A percentile compares a stretch with the other conserved stretches of the same genome.
Evolutionary conservation across 2,113 vertebrate genomes (phyloP).

Genomic region (Spilogale gracilis): DNA sequence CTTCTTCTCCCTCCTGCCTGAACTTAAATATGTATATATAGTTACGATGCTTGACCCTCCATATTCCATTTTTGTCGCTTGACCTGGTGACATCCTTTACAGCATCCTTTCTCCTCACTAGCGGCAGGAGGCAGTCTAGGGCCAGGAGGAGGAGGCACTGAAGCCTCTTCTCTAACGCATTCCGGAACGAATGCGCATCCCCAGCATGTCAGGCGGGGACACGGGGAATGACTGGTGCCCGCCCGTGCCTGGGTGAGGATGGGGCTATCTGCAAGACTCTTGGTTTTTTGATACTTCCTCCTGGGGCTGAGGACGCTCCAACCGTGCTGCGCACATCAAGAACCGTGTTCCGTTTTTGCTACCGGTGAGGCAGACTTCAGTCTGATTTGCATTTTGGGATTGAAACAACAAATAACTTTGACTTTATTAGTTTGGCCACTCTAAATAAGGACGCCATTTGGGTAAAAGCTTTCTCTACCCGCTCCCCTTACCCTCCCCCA

Average conservation of each 20-base stretch:
- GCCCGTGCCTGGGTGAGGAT: not conserved
- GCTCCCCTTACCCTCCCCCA: accelerated
- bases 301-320: not conserved
- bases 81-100: accelerated
- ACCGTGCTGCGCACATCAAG: not conserved
- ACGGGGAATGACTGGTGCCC: not conserved
- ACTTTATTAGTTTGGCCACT: not conserved
- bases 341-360: not conserved
- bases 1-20: not conserved
- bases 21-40: not conserved
- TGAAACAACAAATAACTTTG: not conserved
- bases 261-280: not conserved
- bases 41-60: not conserved
- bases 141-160: not conserved
- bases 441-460: not conserved
- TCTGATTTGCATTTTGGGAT: not conserved
- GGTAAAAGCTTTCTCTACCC: not conserved
- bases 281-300: not conserved
- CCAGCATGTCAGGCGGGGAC: not conserved
- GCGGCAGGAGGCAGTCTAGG: not conserved
- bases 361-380: not conserved
- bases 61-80: not conserved
- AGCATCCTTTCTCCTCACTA: too few relatives aligned
- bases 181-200: not conserved
- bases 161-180: not conserved